Evolutionary conservation across 2,888 invertebrate genomes (phyloP).

Genomic region (Drosophila vallismaia): DNA sequence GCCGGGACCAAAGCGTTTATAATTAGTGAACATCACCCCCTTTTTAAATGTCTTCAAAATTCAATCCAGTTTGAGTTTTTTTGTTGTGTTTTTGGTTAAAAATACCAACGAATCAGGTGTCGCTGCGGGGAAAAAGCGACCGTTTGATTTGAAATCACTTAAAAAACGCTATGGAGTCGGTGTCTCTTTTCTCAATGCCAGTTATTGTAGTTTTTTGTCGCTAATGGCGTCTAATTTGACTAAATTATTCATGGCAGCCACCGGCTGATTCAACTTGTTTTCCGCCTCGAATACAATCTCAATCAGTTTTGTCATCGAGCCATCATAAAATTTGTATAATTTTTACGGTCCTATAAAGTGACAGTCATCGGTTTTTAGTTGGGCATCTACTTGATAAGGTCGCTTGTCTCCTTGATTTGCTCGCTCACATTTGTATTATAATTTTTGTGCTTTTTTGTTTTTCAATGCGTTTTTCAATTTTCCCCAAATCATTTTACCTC

Average conservation of each 20-base stretch:
- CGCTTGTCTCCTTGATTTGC: constrained; percentile 69
- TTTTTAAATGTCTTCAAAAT: not conserved
- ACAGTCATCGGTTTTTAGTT: constrained; percentile 72
- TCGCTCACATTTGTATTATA: constrained; percentile 68
- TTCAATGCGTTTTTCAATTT: constrained; percentile 33
- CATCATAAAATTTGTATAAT: constrained; percentile 77
- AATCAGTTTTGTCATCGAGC: constrained; percentile 71
- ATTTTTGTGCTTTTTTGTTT: constrained; percentile 26
- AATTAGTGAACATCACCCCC: constrained; percentile 53
- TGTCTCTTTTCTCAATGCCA: constrained; percentile 24
- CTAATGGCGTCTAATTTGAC: constrained; percentile 72
- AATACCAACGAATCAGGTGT: constrained; percentile 73
- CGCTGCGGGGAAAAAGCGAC: constrained; percentile 29
- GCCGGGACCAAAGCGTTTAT: constrained; percentile 33
- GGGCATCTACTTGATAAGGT: constrained; percentile 39
- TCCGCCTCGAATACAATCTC: constrained; percentile 40
- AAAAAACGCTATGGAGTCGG: constrained; percentile 55
- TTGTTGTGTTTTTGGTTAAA: constrained; percentile 11
- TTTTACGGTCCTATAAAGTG: constrained; percentile 72
- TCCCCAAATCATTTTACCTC: constrained; percentile 23
- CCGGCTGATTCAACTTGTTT: constrained; percentile 66
- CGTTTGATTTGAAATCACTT: constrained; percentile 27
- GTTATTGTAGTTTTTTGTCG: constrained; percentile 43
- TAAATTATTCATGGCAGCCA: constrained; percentile 68
- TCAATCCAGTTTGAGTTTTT: constrained; percentile 41